Evolutionary conservation across 2,888 invertebrate genomes (phyloP), one percentile per base, ranked within the genome.

Genomic region (Leptodirus hochenwartii): DNA sequence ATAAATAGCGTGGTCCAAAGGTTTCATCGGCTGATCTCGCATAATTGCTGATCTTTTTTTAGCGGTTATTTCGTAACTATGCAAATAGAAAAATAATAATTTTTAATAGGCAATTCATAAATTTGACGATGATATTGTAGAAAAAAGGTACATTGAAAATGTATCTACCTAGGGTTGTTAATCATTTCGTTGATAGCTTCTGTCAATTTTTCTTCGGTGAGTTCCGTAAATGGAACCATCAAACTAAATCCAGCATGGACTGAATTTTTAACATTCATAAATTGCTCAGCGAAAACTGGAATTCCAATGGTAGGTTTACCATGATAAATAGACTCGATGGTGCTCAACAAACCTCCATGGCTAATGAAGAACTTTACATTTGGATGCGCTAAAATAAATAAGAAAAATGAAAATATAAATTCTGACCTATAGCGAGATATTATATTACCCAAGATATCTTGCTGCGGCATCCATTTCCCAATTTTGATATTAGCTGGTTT

Each of bases 391-490:
- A 15, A 13, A 35, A 33, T 9, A 12, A 10, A 30, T 13, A 11
- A 8, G 13, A 22, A 8, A 12, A 27, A 15, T 9, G 4, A 26
- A 25, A 23, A 31, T 13, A 13, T 16, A 4, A 27, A 2, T 31
- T 2, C 16, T 12, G 9, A 4, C 10, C 12, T 26, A 8, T 22
- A 29, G 6, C 8, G 4, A 16, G 12, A 2, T 30, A 22, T 11
- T 25, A n/a, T n/a, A n/a, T 26, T 34, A 41, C 41, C 40, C 28
- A 42, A 36, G 20, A 43, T 29, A 25, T 41, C 56, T 31, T 52
- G 46, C 40, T 59, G 59, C 0, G 60, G 58, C 12, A 58, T 40
- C 59, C 59, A 61, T 32, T 53, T 51, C 13, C 36, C 34, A 4
- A 56, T 39, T 38, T 49, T 49, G 0, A 66, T 49, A 37, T 60